A percentile compares a stretch with the other conserved stretches of the same genome.
These are phyloP conservation scores for Aricia agestis DNA, from an alignment of 1,140 invertebrate species.

Conservation along the genomic window DNA sequence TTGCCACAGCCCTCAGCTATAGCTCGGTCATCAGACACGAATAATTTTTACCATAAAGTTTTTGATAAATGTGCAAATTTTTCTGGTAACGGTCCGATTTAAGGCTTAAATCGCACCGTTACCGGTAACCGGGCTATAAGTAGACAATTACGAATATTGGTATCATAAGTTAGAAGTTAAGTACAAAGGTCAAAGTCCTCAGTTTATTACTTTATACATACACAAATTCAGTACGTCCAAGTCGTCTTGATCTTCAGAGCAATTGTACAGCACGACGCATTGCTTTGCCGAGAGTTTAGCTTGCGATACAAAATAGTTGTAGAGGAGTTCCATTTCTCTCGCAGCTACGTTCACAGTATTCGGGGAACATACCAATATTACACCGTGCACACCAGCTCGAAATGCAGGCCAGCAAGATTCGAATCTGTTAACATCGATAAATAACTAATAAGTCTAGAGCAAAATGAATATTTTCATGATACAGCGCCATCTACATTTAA, in stretches of 20 bases:
- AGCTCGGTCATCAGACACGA: too few species aligned
- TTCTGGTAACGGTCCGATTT: too few species aligned
- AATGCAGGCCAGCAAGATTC: conserved; percentile 88
- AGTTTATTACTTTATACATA: conserved; percentile 36
- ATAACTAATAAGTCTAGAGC: neutral
- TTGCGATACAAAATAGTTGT: conserved; percentile 84
- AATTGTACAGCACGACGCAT: conserved; percentile 78
- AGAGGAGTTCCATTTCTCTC: conserved; percentile 83
- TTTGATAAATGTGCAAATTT: too few species aligned
- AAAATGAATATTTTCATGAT: neutral
- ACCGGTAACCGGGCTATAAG: too few species aligned
- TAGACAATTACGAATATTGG: too few species aligned
- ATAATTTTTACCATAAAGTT: too few species aligned
- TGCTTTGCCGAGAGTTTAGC: conserved; percentile 76
- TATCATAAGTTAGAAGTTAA: too few species aligned
- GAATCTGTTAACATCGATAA: conserved; percentile 74
- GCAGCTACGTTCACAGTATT: conserved; percentile 77
- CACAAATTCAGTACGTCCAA: conserved; percentile 61
- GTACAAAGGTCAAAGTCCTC: neutral
- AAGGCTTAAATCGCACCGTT: too few species aligned
- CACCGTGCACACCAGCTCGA: conserved; percentile 81
- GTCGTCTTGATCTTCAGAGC: conserved; percentile 67
- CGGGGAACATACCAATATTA: conserved; percentile 83
- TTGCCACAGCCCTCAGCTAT: too few species aligned
- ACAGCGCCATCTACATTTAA: neutral